phyloP scores from a whole-genome alignment of 2,113 vertebrate genomes.

The Microtus oregoni region DNA sequence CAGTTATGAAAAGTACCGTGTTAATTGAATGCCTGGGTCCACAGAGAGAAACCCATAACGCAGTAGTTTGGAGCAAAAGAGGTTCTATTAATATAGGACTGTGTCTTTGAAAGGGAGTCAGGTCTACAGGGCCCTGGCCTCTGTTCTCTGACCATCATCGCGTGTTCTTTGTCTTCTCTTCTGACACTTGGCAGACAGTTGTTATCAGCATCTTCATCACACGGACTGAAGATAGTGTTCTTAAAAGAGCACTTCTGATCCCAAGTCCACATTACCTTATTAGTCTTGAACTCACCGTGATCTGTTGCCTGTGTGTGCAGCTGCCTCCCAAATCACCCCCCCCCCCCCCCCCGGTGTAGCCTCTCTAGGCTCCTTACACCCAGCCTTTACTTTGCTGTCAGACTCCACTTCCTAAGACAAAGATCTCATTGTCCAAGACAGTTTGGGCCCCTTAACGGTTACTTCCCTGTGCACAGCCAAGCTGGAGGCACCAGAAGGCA shows the following conservation, averaged over 20 bases:
- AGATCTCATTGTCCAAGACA: constrained; percentile 36
- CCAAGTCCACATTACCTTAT: neutral
- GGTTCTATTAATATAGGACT: neutral
- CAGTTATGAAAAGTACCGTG: neutral
- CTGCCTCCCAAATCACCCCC: neutral
- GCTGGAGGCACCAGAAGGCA: neutral
- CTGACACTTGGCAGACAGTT: constrained; percentile 17
- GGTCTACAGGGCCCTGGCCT: neutral
- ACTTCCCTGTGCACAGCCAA: neutral
- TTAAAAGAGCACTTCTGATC: constrained; percentile 18
- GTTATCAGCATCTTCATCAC: constrained; percentile 25
- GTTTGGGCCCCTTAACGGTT: neutral
- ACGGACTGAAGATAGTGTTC: constrained; percentile 1
- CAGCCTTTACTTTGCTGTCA: neutral
- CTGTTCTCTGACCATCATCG: neutral
- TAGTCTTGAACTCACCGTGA: constrained; percentile 21
- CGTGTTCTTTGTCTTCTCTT: neutral
- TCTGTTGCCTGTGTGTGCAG: neutral
- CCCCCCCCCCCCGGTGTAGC: neutral
- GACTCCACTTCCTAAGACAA: constrained; percentile 34
- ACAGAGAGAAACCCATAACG: neutral
- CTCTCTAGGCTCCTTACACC: neutral
- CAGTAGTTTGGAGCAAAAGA: neutral
- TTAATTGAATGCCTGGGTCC: neutral
- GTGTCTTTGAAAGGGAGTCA: neutral